Base-by-base conservation (phyloP, 2,888 invertebrate genomes). In the Agonopterix arenella region DNA sequence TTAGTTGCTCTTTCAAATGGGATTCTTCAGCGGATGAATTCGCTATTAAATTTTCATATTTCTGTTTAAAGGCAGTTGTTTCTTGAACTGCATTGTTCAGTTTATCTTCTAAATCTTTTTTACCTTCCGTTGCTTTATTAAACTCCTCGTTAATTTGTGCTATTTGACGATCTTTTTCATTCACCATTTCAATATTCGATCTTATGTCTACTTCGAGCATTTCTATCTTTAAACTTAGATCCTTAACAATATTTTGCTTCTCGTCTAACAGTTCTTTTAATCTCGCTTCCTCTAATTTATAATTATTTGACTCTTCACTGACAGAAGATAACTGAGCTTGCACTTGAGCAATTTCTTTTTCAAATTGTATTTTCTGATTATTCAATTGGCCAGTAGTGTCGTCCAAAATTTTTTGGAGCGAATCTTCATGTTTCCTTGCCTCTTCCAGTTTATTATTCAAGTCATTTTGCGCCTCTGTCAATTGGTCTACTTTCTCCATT, bases 141-240 rank as follows among this genome's bases (percentile, higher is more conserved):
- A 83, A 66, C 62, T 86, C 83, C 46, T 83, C 81, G 53, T 70
- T 83, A 8, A 82, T 62, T 61, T 79, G 72, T 36, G 66, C 57
- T 36, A 90, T 68, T 75, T 91, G 89, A 1, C 84, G 79, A 59
- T 90, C 88, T 66, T 91, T 89, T 70, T 90, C 89, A 48, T 55
- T 59, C 4, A 90, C 68, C 28, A 84, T 75, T 68, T 84, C 84
- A 58, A 76, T 58, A 61, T 88, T 90, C 0, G 85, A 84, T 67
- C 82, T 85, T 10, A 89, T 66, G 61, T 91, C 90, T 36, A 79
- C 74, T 68, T 83, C 81, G 38, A 84, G 63, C 82, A 86, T 83
- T 73, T 88, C 85, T 55, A 84, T 55, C 71, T 89, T 86, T 9
- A 81, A 62, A 38, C 68, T 76, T 8, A 89, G 65, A 41, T 89